These are phyloP conservation scores for Petrosia ficiformis DNA, from an alignment of 37 sponge, comb jelly and placozoan genomes.

Conservation along the genomic window DNA sequence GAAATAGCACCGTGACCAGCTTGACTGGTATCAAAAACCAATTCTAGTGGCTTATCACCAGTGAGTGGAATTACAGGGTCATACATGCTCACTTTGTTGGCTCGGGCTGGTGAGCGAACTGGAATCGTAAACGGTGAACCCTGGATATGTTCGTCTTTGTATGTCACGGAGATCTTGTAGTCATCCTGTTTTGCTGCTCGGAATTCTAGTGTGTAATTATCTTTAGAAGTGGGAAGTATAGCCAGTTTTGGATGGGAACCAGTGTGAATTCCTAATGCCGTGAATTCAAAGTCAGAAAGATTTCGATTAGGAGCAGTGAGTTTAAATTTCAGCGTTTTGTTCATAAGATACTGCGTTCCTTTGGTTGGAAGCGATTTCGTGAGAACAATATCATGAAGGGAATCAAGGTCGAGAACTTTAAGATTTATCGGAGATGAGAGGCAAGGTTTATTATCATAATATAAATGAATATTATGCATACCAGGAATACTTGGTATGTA, in stretches of 20 bases:
- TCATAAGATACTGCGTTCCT: slow-evolving; percentile 21
- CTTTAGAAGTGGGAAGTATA: slow-evolving; percentile 24
- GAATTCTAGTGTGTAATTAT: slow-evolving; percentile 35
- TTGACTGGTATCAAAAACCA: slow-evolving; percentile 50
- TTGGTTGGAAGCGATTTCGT: slow-evolving; percentile 21
- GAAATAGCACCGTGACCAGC: slow-evolving; percentile 56
- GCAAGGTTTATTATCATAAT: neutral
- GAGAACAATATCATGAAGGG: slow-evolving; percentile 32
- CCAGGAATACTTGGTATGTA: neutral
- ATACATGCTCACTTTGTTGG: slow-evolving; percentile 28
- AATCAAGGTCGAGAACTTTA: neutral
- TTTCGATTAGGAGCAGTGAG: slow-evolving; percentile 29
- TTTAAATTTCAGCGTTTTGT: slow-evolving; percentile 41
- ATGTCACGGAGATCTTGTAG: slow-evolving; percentile 48
- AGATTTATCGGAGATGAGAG: neutral
- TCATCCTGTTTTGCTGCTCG: slow-evolving; percentile 49
- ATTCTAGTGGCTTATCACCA: slow-evolving; percentile 35
- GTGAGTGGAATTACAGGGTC: slow-evolving; percentile 59
- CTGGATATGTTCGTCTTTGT: slow-evolving; percentile 39
- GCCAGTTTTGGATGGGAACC: slow-evolving; percentile 11
- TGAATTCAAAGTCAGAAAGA: slow-evolving; percentile 14
- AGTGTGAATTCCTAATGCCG: slow-evolving; percentile 26
- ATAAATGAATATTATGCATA: neutral
- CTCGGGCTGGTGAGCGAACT: slow-evolving; percentile 27
- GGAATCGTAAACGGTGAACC: slow-evolving; percentile 59